These are phyloP conservation scores for Drosophila elegans DNA, from an alignment of 1,140 invertebrate species.

Conservation along the genomic window DNA sequence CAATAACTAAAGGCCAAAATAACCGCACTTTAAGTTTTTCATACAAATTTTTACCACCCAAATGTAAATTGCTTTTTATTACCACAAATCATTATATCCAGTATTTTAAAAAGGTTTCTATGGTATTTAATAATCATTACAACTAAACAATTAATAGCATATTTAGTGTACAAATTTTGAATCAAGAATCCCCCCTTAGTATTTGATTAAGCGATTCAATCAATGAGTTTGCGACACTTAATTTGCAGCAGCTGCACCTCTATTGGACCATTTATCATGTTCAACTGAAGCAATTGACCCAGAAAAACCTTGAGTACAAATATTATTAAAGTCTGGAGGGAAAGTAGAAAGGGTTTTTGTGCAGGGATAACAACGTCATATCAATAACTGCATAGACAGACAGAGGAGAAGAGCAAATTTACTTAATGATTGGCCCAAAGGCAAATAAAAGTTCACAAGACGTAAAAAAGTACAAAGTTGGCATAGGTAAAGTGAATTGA, in stretches of 20 bases:
- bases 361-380: slow-evolving; percentile 31
- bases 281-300: slow-evolving; percentile 52
- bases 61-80: no score
- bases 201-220: slow-evolving; percentile 10
- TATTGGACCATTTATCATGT: slow-evolving; percentile 16
- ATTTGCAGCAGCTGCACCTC: slow-evolving; percentile 8
- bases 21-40: no score
- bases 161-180: no score
- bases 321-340: slow-evolving; percentile 48
- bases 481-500: slow-evolving; percentile 49
- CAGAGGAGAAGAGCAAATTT: slow-evolving; percentile 28
- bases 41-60: no score
- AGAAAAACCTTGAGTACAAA: slow-evolving; percentile 56
- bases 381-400: slow-evolving; percentile 43
- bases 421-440: slow-evolving; percentile 53
- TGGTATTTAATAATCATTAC: no score
- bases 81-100: no score
- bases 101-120: no score
- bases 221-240: slow-evolving; percentile 6
- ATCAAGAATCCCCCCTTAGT: no score
- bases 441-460: slow-evolving; percentile 53
- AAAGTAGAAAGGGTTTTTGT: background rate
- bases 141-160: no score
- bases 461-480: slow-evolving; percentile 22
- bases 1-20: no score